Evolutionary conservation across 2,888 invertebrate species (phyloP).

Genomic region (Drosophila ezoana): DNA sequence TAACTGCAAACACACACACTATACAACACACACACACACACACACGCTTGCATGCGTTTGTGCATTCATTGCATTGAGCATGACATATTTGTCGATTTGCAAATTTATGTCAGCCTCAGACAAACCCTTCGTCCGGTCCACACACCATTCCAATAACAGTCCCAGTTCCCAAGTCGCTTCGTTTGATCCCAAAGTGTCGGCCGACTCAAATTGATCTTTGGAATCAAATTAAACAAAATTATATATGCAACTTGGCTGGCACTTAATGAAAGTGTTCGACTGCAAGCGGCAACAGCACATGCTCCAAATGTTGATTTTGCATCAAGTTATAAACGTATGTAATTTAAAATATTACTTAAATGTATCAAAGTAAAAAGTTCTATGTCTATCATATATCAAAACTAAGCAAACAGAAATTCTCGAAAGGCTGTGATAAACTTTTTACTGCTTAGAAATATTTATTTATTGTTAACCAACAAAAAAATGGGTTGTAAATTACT

Average conservation of each 20-base stretch:
- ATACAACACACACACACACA: neutral
- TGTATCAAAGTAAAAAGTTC: too few relatives aligned
- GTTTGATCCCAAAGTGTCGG: slow-evolving; percentile 32
- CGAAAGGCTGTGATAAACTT: too few relatives aligned
- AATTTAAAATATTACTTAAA: too few relatives aligned
- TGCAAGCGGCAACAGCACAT: neutral
- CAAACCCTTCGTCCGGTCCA: neutral
- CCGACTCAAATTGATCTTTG: slow-evolving; percentile 29
- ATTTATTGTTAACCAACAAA: too few relatives aligned
- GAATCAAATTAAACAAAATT: slow-evolving; percentile 63
- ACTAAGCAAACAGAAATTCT: too few relatives aligned
- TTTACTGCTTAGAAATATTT: too few relatives aligned
- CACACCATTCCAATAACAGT: neutral
- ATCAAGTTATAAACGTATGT: too few relatives aligned
- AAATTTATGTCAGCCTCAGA: slow-evolving; percentile 64
- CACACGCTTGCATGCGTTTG: slow-evolving; percentile 23
- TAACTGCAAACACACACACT: slow-evolving; percentile 16
- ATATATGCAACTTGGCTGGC: slow-evolving; percentile 33
- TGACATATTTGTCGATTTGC: slow-evolving; percentile 78
- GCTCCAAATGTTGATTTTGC: too few relatives aligned
- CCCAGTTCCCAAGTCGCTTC: neutral
- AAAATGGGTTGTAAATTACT: too few relatives aligned
- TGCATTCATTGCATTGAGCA: slow-evolving; percentile 61
- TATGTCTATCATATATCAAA: too few relatives aligned
- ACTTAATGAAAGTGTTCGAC: slow-evolving; percentile 3